Base-by-base conservation (phyloP, 1,140 invertebrate genomes). In the Ephestia elutella region DNA sequence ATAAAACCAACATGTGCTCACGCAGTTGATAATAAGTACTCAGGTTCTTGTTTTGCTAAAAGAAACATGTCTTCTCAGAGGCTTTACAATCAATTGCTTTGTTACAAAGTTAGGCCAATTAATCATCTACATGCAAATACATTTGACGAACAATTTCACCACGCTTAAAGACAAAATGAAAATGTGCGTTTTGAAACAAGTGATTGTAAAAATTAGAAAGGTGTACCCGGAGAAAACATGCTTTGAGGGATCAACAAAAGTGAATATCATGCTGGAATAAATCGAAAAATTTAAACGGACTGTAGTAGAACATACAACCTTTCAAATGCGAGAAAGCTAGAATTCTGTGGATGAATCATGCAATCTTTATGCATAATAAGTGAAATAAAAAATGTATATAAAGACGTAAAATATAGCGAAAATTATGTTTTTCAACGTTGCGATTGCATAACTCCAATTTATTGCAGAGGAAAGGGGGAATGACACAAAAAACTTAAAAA, bases 51-150 rank as follows among this genome's bases (percentile, higher is more conserved):
- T 5, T 44, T 44, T 15, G 0, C n/a, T 15, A 48, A 15, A 17
- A 64, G 73, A 64, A 80, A 83, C 80, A 86, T 81, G 79, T 86
- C 69, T 78, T 79, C 80, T 78, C 70, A 35, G 70, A 71, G 71
- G 65, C 30, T 8, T 65, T 71, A 64, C 57, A 70, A 73, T 62
- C 62, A 65, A 63, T 72, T 66, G 62, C 60, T 5, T 50, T 18
- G 35, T 49, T 32, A 56, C 18, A 51, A 32, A n/a, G 66, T 77
- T 75, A 73, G 73, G 67, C 70, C 53, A 67, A 63, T 66, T 65
- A 44, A 44, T 56, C 44, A 32, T 35, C 53, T 55, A 30, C 69
- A 64, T 61, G 71, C 74, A 80, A 63, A 70, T n/a, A 75, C 50
- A 65, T 60, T 60, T 66, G 49, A 59, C 66, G 61, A 63, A 70